A percentile compares a stretch with the other conserved stretches of the same genome.
Conservation (phyloP, 2,113 vertebrate species). For the Oreochromis niloticus region DNA sequence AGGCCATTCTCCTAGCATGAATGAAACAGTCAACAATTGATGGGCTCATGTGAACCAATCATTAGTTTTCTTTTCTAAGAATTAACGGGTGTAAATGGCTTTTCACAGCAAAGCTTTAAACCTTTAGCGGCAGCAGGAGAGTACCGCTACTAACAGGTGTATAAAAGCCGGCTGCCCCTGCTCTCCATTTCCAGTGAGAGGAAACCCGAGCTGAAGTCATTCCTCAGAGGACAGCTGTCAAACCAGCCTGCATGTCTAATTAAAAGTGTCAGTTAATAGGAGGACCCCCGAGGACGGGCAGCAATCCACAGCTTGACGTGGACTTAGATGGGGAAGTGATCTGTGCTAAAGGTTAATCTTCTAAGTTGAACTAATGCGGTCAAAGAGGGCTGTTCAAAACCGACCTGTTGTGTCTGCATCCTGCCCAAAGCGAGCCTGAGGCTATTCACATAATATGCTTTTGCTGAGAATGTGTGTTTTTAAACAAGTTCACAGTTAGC, state of each 20-base stretch:
- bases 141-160: conserved; percentile 4
- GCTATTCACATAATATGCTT: neutral
- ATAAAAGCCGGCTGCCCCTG: neutral
- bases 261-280: conserved; percentile 11
- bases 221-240: conserved; percentile 29
- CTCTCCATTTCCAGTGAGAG: neutral
- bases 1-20: neutral
- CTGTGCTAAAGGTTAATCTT: neutral
- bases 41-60: neutral
- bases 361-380: neutral
- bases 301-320: neutral
- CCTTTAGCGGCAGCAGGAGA: neutral
- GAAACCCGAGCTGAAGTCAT: conserved; percentile 33
- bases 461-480: neutral
- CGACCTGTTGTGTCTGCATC: neutral
- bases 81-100: neutral
- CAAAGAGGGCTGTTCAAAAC: neutral
- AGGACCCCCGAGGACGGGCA: neutral
- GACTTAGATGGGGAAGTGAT: neutral
- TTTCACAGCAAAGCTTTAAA: neutral
- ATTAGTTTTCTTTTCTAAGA: neutral
- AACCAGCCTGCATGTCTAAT: neutral
- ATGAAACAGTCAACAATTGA: neutral
- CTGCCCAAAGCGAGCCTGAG: neutral
- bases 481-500: neutral